Evolutionary conservation across 2,797 vertebrate species (phyloP).

Genomic region (Yasuhikotakia modesta): DNA sequence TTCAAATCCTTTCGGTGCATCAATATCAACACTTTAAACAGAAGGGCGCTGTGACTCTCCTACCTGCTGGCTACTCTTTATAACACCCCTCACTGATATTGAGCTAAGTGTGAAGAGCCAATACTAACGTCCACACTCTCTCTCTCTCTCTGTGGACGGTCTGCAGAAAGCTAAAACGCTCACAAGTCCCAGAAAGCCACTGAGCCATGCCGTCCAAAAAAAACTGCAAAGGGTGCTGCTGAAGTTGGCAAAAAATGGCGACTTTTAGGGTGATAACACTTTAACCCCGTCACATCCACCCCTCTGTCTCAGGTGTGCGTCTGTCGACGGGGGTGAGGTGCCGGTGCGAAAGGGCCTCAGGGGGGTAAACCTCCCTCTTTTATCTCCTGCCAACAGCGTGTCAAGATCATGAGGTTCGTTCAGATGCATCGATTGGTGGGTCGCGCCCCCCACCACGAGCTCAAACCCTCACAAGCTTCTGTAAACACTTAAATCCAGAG

Average conservation of each 20-base stretch:
- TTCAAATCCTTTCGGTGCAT: conserved; percentile 45
- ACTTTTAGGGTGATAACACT: neutral
- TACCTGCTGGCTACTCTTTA: conserved; percentile 48
- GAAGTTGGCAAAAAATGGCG: conserved; percentile 22
- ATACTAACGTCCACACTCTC: neutral
- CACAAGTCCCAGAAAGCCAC: conserved; percentile 50
- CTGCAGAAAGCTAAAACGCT: conserved; percentile 39
- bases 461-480: conserved; percentile 43
- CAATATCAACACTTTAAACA: conserved; percentile 55
- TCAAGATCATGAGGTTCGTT: conserved; percentile 51
- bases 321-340: neutral
- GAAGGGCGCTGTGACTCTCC: conserved; percentile 46
- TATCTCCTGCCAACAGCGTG: conserved; percentile 40
- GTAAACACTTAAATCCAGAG: conserved; percentile 59
- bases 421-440: conserved; percentile 48
- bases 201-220: conserved; percentile 35
- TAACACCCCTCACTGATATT: conserved; percentile 50
- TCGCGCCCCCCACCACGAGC: conserved; percentile 29
- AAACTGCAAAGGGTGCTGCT: neutral
- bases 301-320: neutral
- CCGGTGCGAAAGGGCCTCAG: neutral
- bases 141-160: conserved; percentile 40
- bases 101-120: conserved; percentile 35
- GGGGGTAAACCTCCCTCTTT: conserved; percentile 28
- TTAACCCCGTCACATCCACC: neutral